Evolutionary conservation across 2,888 invertebrate genomes (phyloP), one percentile per base, ranked within the genome.

Genomic region (Lapara coniferarum): DNA sequence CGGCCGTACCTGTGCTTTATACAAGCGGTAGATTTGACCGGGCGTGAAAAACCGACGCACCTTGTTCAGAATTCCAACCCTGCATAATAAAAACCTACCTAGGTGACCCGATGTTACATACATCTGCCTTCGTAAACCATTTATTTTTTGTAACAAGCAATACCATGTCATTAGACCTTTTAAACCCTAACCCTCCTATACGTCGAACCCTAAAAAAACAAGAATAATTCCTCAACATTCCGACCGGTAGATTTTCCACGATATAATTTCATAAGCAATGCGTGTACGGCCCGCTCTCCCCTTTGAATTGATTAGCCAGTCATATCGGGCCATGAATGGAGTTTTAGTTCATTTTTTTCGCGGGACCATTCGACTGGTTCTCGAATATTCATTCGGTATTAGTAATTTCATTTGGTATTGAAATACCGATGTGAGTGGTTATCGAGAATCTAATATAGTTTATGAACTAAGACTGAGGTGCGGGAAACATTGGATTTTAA

Each of bases 301-400:
- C 88, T 90, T 90, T 91, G 92, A 92, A 92, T 91, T 93, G 93
- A 93, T 93, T 92, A 92, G 89, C 85, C 88, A 83, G 89, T 88
- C 89, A 85, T 90, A 90, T 90, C 84, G 90, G 86, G 86, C 86
- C 87, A 82, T 89, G 90, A 92, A 91, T 90, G 84, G 89, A 87
- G 83, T 86, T 86, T 77, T 75, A 79, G 83, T 83, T 82, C 83
- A 87, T 87, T 84, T 79, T 79, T 82, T 81, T 78, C 79, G 74
- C 78, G 81, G 82, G 25, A 85, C 85, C 85, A 84, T 80, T 74
- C 75, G 77, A 85, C 81, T 77, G 81, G 78, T 81, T 84, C 82
- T 82, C 78, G 84, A 81, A 84, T 89, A 87, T 85, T 82, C 82
- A 82, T 80, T 80, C 79, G 81, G 78, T 77, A 83, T 78, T 82